phyloP scores from a whole-genome alignment of 1,140 invertebrate genomes.

The Trichonephila clavipes region DNA sequence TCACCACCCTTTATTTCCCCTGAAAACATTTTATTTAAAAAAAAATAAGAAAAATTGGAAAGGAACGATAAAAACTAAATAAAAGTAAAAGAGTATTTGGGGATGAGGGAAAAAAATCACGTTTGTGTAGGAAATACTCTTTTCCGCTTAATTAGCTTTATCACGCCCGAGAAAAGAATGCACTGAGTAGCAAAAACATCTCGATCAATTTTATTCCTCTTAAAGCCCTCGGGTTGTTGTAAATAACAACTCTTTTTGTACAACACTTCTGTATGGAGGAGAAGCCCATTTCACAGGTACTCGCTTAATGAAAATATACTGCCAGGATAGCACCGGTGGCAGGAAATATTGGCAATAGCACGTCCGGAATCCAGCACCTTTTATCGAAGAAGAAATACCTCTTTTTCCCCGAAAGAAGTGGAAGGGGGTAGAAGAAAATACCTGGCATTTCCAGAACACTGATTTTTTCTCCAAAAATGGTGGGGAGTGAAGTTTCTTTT shows the following conservation, averaged over 20 bases:
- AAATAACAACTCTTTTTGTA: slow-evolving; percentile 59
- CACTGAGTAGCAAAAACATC: slow-evolving; percentile 30
- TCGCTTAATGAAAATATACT: slow-evolving; percentile 58
- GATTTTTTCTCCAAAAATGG: not conserved
- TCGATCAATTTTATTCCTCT: slow-evolving; percentile 60
- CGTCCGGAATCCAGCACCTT: slow-evolving; percentile 14
- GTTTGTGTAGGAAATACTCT: slow-evolving; percentile 39
- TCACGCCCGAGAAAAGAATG: slow-evolving; percentile 48
- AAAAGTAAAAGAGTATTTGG: not conserved
- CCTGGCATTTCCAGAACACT: not conserved
- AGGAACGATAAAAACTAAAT: not conserved
- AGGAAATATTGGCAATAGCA: slow-evolving; percentile 49
- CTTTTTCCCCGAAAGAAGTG: not conserved
- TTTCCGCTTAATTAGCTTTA: slow-evolving; percentile 62
- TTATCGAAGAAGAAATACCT: slow-evolving; percentile 16
- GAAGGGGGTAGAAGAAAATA: not conserved
- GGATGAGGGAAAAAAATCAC: not conserved
- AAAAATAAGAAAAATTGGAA: not conserved
- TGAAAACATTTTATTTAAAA: not conserved
- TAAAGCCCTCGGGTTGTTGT: not conserved
- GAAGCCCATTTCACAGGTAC: not conserved
- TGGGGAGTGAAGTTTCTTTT: not conserved
- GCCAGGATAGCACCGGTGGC: slow-evolving; percentile 44
- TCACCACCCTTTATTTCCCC: not conserved
- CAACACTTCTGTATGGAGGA: slow-evolving; percentile 20